Evolutionary conservation across 2,797 vertebrate genomes (phyloP), one percentile per base, ranked within the genome.

Genomic region (Sylvilagus floridanus): DNA sequence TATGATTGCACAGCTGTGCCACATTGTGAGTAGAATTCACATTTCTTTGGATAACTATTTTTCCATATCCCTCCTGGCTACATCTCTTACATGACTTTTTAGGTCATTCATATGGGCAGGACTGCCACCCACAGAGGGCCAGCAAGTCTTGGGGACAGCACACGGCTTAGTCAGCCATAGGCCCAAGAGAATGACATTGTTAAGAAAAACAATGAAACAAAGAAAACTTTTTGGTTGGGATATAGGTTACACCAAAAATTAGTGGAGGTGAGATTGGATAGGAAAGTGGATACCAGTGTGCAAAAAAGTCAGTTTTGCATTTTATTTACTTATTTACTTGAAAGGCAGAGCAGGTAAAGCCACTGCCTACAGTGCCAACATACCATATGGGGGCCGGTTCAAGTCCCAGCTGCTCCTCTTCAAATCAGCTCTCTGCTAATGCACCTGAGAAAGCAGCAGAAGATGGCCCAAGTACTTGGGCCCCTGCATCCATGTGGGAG

Each of bases 31-130:
- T 52, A 77, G 75, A 47, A 63, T 52, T 90, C 72, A 52, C 9
- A 22, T 82, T 93, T 95, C 79, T 91, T 32, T 77, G 10, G 65
- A 35, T 35, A 35, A 35, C n/a, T 90, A 6, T 93, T 76, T 84
- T 82, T 82, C 90, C 76, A 50, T 37, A 16, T 13, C 42, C 86
- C 91, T 94, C 54, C 17, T 69, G 37, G 32, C 35, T 52, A 0
- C 37, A 77, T 14, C 35, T 66, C 65, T 83, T 54, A 85, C 22
- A 2, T 54, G 30, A 54, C 32, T 79, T 62, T 62, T 89, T 22
- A 10, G 66, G 68, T 52, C 16, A 30, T 4, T 63, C 42, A 42
- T 7, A 42, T 17, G 84, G 89, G 17, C 69, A 16, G 35, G 32
- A 50, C 65, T 73, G 42, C 42, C 37, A 54, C 37, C 16, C 72